phyloP scores from a whole-genome alignment of 92 coral and sea anemone species.

The Chrysogorgia sp. region DNA sequence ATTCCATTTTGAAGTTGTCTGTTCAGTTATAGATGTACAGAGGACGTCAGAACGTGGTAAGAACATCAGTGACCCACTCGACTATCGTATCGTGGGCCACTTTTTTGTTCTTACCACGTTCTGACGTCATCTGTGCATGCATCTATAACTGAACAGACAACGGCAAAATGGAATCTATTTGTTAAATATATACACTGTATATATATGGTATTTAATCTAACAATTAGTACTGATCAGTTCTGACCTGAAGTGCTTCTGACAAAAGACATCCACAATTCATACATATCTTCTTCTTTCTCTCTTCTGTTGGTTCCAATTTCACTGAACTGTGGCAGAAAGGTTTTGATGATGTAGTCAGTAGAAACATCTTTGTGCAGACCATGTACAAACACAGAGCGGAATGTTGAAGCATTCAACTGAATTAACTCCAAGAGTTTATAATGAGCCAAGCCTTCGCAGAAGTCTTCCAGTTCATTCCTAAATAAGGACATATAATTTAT shows the following conservation, averaged over 20 bases:
- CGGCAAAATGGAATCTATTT: no score
- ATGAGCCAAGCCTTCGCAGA: constrained; percentile 25
- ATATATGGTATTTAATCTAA: no score
- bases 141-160: no score
- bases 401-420: constrained; percentile 4
- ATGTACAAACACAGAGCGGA: constrained; percentile 28
- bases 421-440: constrained; percentile 26
- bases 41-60: no score
- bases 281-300: constrained; percentile 41
- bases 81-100: no score
- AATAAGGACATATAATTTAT: background rate
- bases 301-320: constrained; percentile 38
- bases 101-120: no score
- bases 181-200: no score
- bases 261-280: constrained; percentile 44
- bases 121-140: no score
- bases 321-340: constrained; percentile 42
- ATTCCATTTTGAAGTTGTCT: no score
- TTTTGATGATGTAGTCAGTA: constrained; percentile 22
- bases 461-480: constrained; percentile 20
- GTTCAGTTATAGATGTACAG: no score
- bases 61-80: no score
- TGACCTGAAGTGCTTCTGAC: constrained; percentile 39
- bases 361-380: constrained; percentile 6
- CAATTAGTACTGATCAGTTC: no score